These are phyloP conservation scores for Druon quercuslanigerum DNA, from an alignment of 1,140 invertebrate species.

Conservation along the genomic window DNA sequence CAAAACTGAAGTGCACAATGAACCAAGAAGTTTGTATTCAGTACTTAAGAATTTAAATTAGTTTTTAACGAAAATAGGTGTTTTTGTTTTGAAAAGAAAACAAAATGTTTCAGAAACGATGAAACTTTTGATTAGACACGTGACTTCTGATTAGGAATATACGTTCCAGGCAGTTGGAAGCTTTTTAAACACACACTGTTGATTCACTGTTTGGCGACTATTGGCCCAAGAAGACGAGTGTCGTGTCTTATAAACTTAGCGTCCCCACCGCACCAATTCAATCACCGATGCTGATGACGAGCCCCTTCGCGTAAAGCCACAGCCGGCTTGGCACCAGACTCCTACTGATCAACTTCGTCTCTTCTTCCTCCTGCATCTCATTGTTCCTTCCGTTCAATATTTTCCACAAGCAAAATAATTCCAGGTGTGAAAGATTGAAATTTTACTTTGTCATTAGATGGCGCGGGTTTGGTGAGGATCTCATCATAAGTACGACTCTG, in stretches of 20 bases:
- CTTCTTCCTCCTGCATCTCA: slow-evolving; percentile 39
- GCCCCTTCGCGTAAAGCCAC: slow-evolving; percentile 70
- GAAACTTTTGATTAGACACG: slow-evolving; percentile 3
- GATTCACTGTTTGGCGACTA: slow-evolving; percentile 73
- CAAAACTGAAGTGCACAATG: background rate
- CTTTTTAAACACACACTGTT: slow-evolving; percentile 39
- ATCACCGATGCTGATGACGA: slow-evolving; percentile 64
- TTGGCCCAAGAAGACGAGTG: slow-evolving; percentile 65
- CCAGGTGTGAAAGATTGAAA: background rate
- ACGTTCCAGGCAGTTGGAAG: background rate
- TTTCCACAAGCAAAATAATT: background rate
- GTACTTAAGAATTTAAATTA: background rate
- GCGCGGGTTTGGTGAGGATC: too few relatives aligned
- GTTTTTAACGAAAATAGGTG: background rate
- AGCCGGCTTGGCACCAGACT: slow-evolving; percentile 72
- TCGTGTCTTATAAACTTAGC: slow-evolving; percentile 72
- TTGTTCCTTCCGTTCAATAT: slow-evolving; percentile 32
- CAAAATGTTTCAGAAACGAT: too few relatives aligned
- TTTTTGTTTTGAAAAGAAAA: too few relatives aligned
- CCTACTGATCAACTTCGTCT: slow-evolving; percentile 21
- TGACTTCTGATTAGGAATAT: background rate
- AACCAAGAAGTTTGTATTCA: background rate
- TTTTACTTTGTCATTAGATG: background rate
- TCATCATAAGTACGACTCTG: too few relatives aligned
- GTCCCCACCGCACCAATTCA: slow-evolving; percentile 67